Percentiles rank a stretch among this genome's conserved stretches.
phyloP scores from a whole-genome alignment of 2,113 vertebrate genomes.

The Indri indri region DNA sequence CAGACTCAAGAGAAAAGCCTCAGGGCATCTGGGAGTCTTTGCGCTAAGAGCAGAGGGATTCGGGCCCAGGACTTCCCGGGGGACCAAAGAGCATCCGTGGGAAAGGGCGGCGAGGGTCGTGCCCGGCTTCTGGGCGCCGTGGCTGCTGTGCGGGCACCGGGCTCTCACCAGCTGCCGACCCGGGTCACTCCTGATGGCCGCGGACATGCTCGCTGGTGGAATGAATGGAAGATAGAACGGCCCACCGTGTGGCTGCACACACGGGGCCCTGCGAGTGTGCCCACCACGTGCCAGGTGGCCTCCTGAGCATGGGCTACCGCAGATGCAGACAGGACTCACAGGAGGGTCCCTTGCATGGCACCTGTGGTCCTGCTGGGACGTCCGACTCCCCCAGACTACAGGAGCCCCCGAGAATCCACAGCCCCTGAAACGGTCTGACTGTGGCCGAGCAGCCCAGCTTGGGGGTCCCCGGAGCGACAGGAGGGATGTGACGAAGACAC shows the following conservation, averaged over 20 bases:
- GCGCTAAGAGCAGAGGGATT: neutral
- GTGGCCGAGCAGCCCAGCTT: neutral
- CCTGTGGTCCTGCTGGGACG: too few relatives aligned
- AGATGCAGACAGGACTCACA: neutral
- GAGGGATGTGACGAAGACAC: neutral
- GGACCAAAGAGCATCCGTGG: too few relatives aligned
- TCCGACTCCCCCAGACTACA: rapidly evolving
- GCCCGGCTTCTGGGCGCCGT: neutral
- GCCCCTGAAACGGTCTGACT: neutral
- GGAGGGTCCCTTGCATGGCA: rapidly evolving
- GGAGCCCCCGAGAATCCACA: neutral
- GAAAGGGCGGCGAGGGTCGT: rapidly evolving
- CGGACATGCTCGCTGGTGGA: neutral
- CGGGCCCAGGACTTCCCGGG: too few relatives aligned
- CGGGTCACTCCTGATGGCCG: rapidly evolving
- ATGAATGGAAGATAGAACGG: neutral
- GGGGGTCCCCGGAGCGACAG: neutral
- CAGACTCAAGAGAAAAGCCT: neutral
- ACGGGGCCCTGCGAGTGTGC: neutral
- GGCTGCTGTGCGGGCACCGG: neutral
- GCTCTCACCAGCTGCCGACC: neutral
- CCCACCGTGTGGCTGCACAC: neutral
- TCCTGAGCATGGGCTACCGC: rapidly evolving
- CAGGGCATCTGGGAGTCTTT: neutral
- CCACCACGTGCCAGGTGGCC: rapidly evolving